Conservation (phyloP, 37 sponge, comb jelly and placozoan genomes). For the Spongilla lacustris region DNA sequence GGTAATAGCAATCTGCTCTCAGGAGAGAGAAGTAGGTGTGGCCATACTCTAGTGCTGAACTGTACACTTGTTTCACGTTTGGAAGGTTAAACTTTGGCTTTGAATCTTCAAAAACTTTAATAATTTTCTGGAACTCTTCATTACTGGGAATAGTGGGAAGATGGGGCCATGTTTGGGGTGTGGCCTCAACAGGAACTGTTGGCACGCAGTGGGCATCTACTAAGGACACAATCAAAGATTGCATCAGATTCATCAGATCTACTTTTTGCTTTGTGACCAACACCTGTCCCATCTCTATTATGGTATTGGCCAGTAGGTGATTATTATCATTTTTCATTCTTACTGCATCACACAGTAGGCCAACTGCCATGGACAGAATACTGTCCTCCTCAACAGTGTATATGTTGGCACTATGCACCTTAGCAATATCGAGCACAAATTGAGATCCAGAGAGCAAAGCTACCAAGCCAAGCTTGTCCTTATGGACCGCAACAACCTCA, state of each 20-base stretch:
- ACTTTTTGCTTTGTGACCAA: background rate
- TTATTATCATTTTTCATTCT: background rate
- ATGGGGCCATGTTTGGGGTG: conserved; percentile 2
- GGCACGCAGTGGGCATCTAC: background rate
- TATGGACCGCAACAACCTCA: background rate
- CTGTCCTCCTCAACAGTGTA: background rate
- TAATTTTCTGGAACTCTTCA: conserved; percentile 19
- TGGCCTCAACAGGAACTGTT: background rate
- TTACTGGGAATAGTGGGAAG: conserved; percentile 18
- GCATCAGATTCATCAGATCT: background rate
- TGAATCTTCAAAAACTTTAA: background rate
- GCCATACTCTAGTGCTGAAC: conserved; percentile 23
- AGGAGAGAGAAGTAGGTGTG: conserved; percentile 27
- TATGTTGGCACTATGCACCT: background rate
- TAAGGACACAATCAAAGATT: background rate
- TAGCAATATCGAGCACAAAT: background rate
- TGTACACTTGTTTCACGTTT: conserved; percentile 1
- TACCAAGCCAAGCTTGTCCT: background rate
- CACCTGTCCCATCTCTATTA: background rate
- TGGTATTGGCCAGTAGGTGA: background rate
- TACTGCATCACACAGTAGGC: background rate
- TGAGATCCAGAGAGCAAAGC: background rate
- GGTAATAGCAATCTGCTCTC: conserved; percentile 12
- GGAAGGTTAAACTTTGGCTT: background rate
- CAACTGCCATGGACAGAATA: background rate